These are phyloP conservation scores for Syngnathus scovelli DNA, from an alignment of 2,113 vertebrate genomes.

Conservation along the genomic window DNA sequence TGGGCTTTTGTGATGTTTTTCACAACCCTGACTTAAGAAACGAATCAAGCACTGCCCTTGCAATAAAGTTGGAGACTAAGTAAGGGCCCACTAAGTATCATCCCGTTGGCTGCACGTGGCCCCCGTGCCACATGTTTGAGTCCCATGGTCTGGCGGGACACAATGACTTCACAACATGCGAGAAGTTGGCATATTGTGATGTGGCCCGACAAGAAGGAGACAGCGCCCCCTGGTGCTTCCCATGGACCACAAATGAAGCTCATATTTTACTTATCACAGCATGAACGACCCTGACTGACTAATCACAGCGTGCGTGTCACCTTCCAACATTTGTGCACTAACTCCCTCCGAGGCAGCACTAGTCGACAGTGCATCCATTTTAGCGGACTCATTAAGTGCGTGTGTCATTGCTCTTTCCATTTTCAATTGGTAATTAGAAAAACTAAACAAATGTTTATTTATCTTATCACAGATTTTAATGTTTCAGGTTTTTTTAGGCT, in stretches of 20 bases:
- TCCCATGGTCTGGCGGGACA: not conserved
- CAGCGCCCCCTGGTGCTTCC: slow-evolving; percentile 43
- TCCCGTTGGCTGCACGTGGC: not conserved
- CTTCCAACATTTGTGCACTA: slow-evolving; percentile 40
- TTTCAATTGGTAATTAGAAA: not conserved
- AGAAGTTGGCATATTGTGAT: slow-evolving; percentile 1
- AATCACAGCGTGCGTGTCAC: slow-evolving; percentile 49
- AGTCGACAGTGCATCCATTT: not conserved
- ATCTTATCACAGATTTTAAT: too few species aligned
- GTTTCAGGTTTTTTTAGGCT: too few species aligned
- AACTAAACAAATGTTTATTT: not conserved
- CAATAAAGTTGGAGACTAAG: too few species aligned
- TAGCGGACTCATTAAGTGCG: not conserved
- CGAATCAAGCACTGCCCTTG: too few species aligned
- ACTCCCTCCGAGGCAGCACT: not conserved
- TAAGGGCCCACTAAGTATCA: not conserved
- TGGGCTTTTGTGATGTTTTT: not conserved
- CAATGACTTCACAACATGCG: not conserved
- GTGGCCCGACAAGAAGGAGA: slow-evolving; percentile 46
- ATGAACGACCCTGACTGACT: slow-evolving; percentile 52
- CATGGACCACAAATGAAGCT: slow-evolving; percentile 54
- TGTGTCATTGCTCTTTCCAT: not conserved
- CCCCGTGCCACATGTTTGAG: not conserved
- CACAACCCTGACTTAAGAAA: not conserved
- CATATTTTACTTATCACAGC: slow-evolving; percentile 58